Base-by-base conservation (phyloP, 2,113 vertebrate species). In the Odontesthes bonariensis region DNA sequence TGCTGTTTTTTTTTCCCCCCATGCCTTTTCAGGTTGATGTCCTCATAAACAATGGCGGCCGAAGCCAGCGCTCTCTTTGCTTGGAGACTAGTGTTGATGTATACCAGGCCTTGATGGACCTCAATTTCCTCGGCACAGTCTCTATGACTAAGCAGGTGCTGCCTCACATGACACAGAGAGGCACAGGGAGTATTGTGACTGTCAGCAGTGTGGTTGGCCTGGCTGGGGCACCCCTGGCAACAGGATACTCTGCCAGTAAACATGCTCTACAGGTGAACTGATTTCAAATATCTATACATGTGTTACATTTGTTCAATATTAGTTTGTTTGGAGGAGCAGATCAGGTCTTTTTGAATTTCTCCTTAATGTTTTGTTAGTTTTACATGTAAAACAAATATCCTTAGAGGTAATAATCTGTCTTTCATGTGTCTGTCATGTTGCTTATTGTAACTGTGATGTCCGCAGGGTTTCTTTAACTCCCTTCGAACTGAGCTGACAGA, bases 211-310 rank as follows among this genome's bases (percentile, higher is more conserved):
- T 98, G 1, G 85, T 86, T 31, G 98, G 97, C 16, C 57, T 98
- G 13, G 77, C 89, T 4, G 94, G 95, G 35, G 94, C 81, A 0
- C 95, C 97, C 0, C 92, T 98, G 62, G 90, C 93, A 63, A 93
- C 93, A 0, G 98, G 97, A 14, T 99, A 99, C 74, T 93, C 94
- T 40, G 97, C 95, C 77, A 98, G 96, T 93, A 99, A 99, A 82
- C 96, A 99, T 16, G 98, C 98, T 5, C 91, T 98, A 57, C 96
- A 95, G 95, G 98, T 92, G 46, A 85, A 6, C 3, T 1, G 8
- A 47, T 42, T 32, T 40, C 20, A 69, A 0, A 59, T 22, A 40
- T 4, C 19, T 61, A 8, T 53, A 17, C 11, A 16, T 52, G 33
- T 40, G 10, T 11, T 6, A 6, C 1, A 14, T 66, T 55, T 14